Conservation (phyloP, 2,113 vertebrate species). For the Ginglymostoma cirratum region DNA sequence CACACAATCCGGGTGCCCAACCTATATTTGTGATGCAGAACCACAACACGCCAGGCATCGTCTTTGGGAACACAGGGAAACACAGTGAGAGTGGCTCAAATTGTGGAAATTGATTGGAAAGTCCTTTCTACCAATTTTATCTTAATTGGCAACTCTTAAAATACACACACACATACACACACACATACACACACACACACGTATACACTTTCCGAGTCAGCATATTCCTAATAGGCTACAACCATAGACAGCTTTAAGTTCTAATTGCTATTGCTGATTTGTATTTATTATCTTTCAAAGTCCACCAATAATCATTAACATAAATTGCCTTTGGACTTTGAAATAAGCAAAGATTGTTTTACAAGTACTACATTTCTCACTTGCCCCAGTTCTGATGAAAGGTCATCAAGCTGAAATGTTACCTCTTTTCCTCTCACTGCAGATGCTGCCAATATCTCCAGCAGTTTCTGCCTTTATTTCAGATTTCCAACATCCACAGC, state of each 20-base stretch:
- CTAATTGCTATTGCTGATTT: neutral
- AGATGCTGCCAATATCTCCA: too few species aligned
- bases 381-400: too few species aligned
- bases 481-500: too few species aligned
- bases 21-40: neutral
- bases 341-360: neutral
- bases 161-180: neutral
- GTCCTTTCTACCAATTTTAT: neutral
- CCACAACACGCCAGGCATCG: neutral
- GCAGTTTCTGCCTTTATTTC: too few species aligned
- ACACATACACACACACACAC: neutral
- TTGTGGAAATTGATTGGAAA: neutral
- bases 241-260: neutral
- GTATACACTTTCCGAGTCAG: neutral
- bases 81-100: neutral
- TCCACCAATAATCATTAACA: slow-evolving; percentile 25
- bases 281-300: neutral
- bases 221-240: neutral
- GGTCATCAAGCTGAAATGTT: too few species aligned
- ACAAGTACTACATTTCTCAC: too few species aligned
- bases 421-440: too few species aligned
- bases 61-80: neutral
- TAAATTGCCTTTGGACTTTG: neutral
- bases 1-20: neutral
- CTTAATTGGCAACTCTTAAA: neutral